A percentile compares a stretch with the other conserved stretches of the same genome.
phyloP scores from a whole-genome alignment of 2,113 vertebrate species.

The Hyperopisus bebe region DNA sequence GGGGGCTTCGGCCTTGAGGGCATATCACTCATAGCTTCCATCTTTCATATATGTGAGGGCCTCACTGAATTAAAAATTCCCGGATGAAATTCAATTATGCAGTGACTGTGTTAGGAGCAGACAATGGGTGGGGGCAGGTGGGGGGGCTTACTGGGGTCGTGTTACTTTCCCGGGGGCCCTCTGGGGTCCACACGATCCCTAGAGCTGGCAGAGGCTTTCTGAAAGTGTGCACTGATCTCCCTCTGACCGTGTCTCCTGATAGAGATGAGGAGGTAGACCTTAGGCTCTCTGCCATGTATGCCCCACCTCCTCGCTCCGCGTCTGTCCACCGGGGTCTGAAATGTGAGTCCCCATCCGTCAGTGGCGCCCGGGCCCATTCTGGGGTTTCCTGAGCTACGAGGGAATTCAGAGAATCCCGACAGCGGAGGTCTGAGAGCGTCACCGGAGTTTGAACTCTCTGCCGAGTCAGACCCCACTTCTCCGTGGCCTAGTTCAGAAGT shows the following conservation, averaged over 20 bases:
- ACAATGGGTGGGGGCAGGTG: not conserved
- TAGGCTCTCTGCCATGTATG: slow-evolving; percentile 21
- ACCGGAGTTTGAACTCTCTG: not conserved
- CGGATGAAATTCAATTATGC: not conserved
- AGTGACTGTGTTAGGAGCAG: not conserved
- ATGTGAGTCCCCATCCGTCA: slow-evolving; percentile 30
- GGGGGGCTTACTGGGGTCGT: not conserved
- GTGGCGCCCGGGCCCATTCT: not conserved
- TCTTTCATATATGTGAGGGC: not conserved
- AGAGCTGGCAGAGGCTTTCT: not conserved
- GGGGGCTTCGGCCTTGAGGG: not conserved
- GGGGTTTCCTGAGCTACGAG: not conserved
- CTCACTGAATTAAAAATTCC: not conserved
- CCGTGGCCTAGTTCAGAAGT: not conserved
- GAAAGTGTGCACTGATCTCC: not conserved
- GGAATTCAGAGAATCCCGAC: not conserved
- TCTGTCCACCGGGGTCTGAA: slow-evolving; percentile 47
- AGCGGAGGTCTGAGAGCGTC: not conserved
- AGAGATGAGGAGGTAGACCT: not conserved
- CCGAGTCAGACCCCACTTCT: not conserved
- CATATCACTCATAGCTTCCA: not conserved
- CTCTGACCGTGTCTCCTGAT: not conserved
- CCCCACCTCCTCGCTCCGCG: slow-evolving; percentile 37
- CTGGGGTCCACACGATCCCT: not conserved
- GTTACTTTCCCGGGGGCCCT: not conserved